phyloP scores from a whole-genome alignment of 2,888 invertebrate genomes.

The Eilema depressum region DNA sequence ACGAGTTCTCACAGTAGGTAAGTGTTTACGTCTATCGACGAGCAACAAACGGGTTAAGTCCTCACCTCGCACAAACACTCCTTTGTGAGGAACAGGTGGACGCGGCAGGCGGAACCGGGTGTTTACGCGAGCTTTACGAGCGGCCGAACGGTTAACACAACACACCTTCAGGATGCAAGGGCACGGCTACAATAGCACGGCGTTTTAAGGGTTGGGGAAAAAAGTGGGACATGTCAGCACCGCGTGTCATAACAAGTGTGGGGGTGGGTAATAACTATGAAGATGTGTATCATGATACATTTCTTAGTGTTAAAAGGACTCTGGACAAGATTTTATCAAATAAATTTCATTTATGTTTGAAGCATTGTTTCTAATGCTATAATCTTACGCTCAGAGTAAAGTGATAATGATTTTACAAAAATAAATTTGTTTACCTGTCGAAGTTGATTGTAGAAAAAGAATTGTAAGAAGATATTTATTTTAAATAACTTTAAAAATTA shows the following conservation, averaged over 20 bases:
- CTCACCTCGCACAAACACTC: conserved; percentile 51
- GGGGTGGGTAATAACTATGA: neutral
- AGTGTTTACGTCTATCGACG: conserved; percentile 32
- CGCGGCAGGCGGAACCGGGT: conserved; percentile 78
- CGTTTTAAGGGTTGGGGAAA: conserved; percentile 34
- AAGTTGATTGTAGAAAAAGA: no score
- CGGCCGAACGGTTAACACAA: conserved; percentile 51
- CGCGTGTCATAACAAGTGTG: conserved; percentile 13
- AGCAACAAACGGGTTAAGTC: conserved; percentile 24
- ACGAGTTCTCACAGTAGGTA: conserved; percentile 32
- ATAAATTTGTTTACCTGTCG: no score
- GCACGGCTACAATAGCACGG: conserved; percentile 44
- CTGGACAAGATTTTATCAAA: no score
- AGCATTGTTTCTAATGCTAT: no score
- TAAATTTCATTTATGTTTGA: no score
- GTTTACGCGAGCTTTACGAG: conserved; percentile 74
- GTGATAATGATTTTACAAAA: no score
- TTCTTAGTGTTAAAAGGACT: neutral
- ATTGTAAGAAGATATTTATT: neutral
- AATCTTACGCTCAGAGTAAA: no score
- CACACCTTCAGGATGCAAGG: conserved; percentile 58
- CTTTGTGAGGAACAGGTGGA: conserved; percentile 70
- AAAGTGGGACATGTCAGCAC: conserved; percentile 20
- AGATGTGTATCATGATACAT: neutral
- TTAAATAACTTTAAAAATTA: no score